Base-by-base conservation (phyloP, 2,113 vertebrate species). In the Nanorana parkeri region DNA sequence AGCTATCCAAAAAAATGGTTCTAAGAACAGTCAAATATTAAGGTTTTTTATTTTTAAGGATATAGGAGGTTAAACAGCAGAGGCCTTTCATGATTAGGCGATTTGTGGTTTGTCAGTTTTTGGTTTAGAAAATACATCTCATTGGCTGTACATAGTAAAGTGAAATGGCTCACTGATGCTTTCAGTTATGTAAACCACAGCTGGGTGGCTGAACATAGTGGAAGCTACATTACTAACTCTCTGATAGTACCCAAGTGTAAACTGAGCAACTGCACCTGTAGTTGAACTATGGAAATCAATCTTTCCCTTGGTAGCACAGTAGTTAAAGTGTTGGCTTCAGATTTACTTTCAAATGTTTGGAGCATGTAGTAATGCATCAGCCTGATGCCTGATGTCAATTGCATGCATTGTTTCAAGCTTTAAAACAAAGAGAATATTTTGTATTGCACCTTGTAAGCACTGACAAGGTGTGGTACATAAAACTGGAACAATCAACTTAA, bases 31-130 rank as follows among this genome's bases (percentile, higher is more conserved):
- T 55, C 4, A 41, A 71, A 19, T 29, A 79, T 71, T 26, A 80
- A 69, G 17, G 67, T 29, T 41, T 51, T 54, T 69, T 80, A 71
- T 67, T 71, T n/a, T 61, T 51, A 61, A 60, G 54, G 55, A 67
- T 71, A 21, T n/a, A 71, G 20, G 24, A 63, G 55, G 55, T 71
- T 71, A 51, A 80, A 51, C 58, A 79, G 54, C 56, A 36, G 58
- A 79, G 52, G 64, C 24, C 65, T 69, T 68, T 69, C 20, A 61
- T 69, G 55, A 69, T 68, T 61, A 21, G 6, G 78, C 58, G 67
- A 80, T 80, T 71, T 80, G 67, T 47, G 67, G 78, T 80, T 61
- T 80, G 67, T 80, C 78, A 80, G 32, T 61, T 80, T 58, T 56
- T 47, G 41, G 66, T 71, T 47, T 52, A 26, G 32, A 68, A 67